Conservation (phyloP, 2,113 vertebrate species). For the Sinocyclocheilus maitianheensis region DNA sequence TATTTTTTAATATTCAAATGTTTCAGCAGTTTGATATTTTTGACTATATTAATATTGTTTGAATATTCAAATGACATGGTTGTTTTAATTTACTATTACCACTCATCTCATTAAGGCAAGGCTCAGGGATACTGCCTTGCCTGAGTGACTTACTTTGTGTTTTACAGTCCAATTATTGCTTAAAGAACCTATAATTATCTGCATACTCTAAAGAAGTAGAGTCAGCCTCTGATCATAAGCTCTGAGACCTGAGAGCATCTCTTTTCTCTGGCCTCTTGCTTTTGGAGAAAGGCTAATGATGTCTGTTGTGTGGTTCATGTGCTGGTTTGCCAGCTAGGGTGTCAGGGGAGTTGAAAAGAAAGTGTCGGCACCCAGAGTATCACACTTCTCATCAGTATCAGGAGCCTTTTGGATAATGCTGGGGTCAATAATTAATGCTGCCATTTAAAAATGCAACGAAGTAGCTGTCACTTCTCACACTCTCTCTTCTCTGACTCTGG, state of each 20-base stretch:
- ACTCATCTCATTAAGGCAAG: background rate
- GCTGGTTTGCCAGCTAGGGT: conserved; percentile 70
- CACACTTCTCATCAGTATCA: conserved; percentile 70
- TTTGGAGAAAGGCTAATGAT: conserved; percentile 60
- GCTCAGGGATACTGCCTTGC: background rate
- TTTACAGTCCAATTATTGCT: too few relatives aligned
- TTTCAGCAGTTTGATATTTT: background rate
- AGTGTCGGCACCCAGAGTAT: conserved; percentile 73
- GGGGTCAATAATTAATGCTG: conserved; percentile 71
- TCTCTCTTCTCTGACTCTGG: conserved; percentile 68
- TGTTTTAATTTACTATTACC: too few relatives aligned
- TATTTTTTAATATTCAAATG: background rate
- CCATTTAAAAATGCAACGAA: conserved; percentile 74
- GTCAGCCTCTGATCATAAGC: background rate
- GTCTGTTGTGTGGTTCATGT: conserved; percentile 63
- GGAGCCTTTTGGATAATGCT: conserved; percentile 65
- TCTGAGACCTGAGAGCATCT: conserved; percentile 54
- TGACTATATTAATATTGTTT: background rate
- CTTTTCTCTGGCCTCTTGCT: conserved; percentile 60
- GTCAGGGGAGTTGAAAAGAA: conserved; percentile 78
- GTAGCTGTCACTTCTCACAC: conserved; percentile 75
- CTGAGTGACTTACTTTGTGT: background rate
- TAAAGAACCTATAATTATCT: background rate
- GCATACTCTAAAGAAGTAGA: background rate
- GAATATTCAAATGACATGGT: too few relatives aligned